Conservation (phyloP, 2,797 vertebrate genomes). For the Spizella passerina region DNA sequence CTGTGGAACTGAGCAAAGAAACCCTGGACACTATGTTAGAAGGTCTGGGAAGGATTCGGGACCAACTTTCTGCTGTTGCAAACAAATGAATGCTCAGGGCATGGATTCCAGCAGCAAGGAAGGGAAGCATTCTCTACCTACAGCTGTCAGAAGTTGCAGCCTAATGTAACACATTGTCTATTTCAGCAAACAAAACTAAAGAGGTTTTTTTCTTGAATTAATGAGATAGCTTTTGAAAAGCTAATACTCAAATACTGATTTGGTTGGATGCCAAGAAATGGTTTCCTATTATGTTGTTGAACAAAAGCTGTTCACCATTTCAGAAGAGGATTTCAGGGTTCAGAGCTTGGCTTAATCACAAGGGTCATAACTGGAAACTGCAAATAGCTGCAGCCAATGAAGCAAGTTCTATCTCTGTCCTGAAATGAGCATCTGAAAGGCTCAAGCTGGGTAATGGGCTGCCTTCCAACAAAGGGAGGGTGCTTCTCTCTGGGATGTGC, state of each 20-base stretch:
- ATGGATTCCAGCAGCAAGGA: background rate
- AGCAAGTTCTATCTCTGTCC: background rate
- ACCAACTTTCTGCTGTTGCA: conserved; percentile 90
- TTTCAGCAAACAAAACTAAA: background rate
- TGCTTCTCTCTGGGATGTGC: background rate
- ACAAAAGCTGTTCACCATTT: background rate
- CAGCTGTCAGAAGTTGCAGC: background rate
- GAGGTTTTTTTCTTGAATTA: background rate
- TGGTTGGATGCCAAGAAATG: background rate
- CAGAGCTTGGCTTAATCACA: background rate
- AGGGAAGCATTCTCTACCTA: background rate
- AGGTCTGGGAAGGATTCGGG: conserved; percentile 91
- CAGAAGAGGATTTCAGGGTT: background rate
- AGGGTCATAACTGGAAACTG: background rate
- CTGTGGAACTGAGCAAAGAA: conserved; percentile 91
- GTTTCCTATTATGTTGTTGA: background rate
- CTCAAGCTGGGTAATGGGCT: background rate
- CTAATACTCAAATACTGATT: background rate
- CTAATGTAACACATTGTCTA: background rate
- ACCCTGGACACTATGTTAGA: conserved; percentile 95
- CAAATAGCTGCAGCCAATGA: conserved; percentile 9
- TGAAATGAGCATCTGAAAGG: background rate
- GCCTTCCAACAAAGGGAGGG: background rate
- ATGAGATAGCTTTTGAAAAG: background rate
- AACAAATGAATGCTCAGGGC: conserved; percentile 77